Evolutionary conservation across 1,140 invertebrate species (phyloP), one percentile per base, ranked within the genome.

Genomic region (Helicoverpa armigera): DNA sequence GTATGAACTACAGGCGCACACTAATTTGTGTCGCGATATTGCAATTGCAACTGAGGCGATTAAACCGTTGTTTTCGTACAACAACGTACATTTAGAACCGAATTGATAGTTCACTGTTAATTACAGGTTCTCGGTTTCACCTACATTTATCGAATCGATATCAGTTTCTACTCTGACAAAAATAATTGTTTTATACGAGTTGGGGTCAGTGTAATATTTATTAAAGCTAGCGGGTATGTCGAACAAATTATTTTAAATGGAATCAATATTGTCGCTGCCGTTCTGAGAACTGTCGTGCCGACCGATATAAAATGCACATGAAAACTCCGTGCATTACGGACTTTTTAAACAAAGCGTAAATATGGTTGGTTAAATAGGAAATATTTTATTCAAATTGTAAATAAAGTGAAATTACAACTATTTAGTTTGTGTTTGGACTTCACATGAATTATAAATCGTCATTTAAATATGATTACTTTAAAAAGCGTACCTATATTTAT

Each of bases 11-110:
- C 13, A 48, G 3, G 16, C 16, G 35, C 43, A 50, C 65, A 65
- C n/a, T 51, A 69, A 69, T 50, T 69, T 50, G 65, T 50, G 35
- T 69, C 43, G n/a, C n/a, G 58, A 31, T 61, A 29, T 61, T 69
- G 43, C 63, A 18, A 50, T 67, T 48, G 63, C 43, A 50, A 69
- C 16, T 50, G 43, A 50, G 9, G 16, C 16, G 65, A 69, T 69
- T 50, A 69, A 50, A 69, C 50, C 63, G 11, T 31, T 67, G 65
- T 50, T 50, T 69, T 69, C 43, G 50, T 69, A 69, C 43, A 18
- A 13, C 16, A 67, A 67, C 35, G 16, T 18, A 69, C 65, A 69
- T 69, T 69, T 69, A 16, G 43, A 69, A 69, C n/a, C 43, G 43
- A 50, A 51, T 69, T 50, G 43, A 50, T 69, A 16, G 4, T 69